phyloP scores from a whole-genome alignment of 2,888 invertebrate genomes.

The Macaria notata region DNA sequence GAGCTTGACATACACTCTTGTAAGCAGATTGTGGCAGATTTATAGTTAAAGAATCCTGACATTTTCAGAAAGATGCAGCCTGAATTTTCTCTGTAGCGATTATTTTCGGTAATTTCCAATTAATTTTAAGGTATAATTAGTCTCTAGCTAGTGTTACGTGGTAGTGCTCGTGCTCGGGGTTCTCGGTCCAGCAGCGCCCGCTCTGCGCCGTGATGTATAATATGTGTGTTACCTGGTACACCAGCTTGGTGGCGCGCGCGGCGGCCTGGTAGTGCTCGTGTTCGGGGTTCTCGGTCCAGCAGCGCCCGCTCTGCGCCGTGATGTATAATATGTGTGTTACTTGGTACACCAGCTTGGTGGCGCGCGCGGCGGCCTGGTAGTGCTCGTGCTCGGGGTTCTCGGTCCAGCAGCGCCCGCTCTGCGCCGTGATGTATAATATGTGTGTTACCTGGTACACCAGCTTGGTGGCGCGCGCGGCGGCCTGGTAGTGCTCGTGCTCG shows the following conservation, averaged over 20 bases:
- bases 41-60: too few relatives aligned
- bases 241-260: slow-evolving; percentile 89
- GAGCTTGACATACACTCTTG: too few relatives aligned
- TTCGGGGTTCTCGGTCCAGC: slow-evolving; percentile 96
- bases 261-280: slow-evolving; percentile 97
- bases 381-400: slow-evolving; percentile 96
- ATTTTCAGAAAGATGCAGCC: too few relatives aligned
- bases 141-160: too few relatives aligned
- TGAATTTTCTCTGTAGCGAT: too few relatives aligned
- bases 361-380: slow-evolving; percentile 93
- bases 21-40: too few relatives aligned
- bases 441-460: slow-evolving; percentile 87
- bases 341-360: slow-evolving; percentile 92
- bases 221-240: slow-evolving; percentile 91
- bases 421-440: slow-evolving; percentile 81
- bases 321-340: too few relatives aligned
- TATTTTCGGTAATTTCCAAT: too few relatives aligned
- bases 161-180: slow-evolving; percentile 96
- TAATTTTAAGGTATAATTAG: too few relatives aligned
- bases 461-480: slow-evolving; percentile 91
- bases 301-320: slow-evolving; percentile 89
- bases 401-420: slow-evolving; percentile 95
- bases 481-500: slow-evolving; percentile 94
- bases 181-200: slow-evolving; percentile 96
- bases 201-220: slow-evolving; percentile 88